phyloP scores from a whole-genome alignment of 2,113 vertebrate genomes.

The Sakesphorus luctuosus region DNA sequence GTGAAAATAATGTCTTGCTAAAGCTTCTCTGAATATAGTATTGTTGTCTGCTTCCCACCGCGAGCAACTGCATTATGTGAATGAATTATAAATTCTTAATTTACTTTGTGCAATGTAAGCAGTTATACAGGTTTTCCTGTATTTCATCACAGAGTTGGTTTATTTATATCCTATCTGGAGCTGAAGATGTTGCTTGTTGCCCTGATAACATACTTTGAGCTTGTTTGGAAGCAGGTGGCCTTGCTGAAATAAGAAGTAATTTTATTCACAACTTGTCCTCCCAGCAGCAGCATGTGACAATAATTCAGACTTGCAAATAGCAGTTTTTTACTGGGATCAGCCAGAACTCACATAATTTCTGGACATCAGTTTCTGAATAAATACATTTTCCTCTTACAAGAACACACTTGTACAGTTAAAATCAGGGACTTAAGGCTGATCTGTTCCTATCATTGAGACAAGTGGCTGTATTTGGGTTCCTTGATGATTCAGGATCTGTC shows the following conservation, averaged over 20 bases:
- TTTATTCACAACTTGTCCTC: neutral
- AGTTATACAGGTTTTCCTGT: conserved; percentile 36
- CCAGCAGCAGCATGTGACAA: neutral
- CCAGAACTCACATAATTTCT: neutral
- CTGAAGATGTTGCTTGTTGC: neutral
- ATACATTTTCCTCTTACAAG: neutral
- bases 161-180: neutral
- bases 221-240: neutral
- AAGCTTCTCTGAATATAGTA: neutral
- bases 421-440: neutral
- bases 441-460: neutral
- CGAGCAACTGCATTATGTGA: neutral
- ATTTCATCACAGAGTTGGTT: neutral
- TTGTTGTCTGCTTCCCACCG: neutral
- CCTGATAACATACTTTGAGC: neutral
- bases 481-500: neutral
- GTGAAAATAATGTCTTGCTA: neutral
- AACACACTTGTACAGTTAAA: fast-evolving
- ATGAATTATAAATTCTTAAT: conserved; percentile 14
- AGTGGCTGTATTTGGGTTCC: neutral
- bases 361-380: neutral
- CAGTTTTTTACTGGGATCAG: neutral
- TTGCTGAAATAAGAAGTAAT: neutral
- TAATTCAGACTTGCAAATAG: neutral
- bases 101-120: neutral